Evolutionary conservation across 2,888 invertebrate genomes (phyloP).

Genomic region (Mycalesis mineus): DNA sequence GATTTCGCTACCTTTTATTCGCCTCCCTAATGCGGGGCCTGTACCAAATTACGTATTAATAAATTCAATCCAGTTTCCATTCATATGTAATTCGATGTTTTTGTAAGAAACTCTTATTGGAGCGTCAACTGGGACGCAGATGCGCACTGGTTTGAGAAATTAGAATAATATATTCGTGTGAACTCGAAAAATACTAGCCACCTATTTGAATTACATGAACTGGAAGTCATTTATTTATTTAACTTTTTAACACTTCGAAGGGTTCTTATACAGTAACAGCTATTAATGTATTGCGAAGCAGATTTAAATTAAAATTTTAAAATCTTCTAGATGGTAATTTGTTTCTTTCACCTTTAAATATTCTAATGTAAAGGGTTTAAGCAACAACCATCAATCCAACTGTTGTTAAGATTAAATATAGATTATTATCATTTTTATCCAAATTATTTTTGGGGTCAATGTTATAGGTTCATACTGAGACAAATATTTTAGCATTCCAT

Average conservation of each 20-base stretch:
- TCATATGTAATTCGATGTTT: slow-evolving; percentile 72
- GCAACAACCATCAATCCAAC: too few relatives aligned
- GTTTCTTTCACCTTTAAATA: too few relatives aligned
- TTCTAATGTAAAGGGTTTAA: too few relatives aligned
- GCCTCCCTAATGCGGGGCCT: slow-evolving; percentile 68
- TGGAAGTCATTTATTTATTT: background rate
- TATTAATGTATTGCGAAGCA: too few relatives aligned
- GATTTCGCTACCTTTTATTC: slow-evolving; percentile 67
- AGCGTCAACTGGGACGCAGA: slow-evolving; percentile 69
- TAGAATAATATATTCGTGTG: slow-evolving; percentile 60
- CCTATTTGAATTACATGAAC: slow-evolving; percentile 23
- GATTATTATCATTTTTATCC: too few relatives aligned
- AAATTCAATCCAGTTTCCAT: slow-evolving; percentile 75
- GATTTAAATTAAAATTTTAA: too few relatives aligned
- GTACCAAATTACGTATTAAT: slow-evolving; percentile 73
- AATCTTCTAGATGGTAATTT: too few relatives aligned
- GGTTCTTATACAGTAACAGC: background rate
- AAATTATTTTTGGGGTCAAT: too few relatives aligned
- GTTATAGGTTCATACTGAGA: too few relatives aligned
- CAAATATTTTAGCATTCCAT: too few relatives aligned
- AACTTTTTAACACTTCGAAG: background rate
- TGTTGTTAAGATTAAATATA: too few relatives aligned
- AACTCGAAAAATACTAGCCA: slow-evolving; percentile 31
- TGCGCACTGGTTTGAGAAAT: slow-evolving; percentile 69
- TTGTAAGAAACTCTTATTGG: slow-evolving; percentile 63